Evolutionary conservation across 2,113 vertebrate species (phyloP), one percentile per base, ranked within the genome.

Genomic region (Megaceryle torquata): DNA sequence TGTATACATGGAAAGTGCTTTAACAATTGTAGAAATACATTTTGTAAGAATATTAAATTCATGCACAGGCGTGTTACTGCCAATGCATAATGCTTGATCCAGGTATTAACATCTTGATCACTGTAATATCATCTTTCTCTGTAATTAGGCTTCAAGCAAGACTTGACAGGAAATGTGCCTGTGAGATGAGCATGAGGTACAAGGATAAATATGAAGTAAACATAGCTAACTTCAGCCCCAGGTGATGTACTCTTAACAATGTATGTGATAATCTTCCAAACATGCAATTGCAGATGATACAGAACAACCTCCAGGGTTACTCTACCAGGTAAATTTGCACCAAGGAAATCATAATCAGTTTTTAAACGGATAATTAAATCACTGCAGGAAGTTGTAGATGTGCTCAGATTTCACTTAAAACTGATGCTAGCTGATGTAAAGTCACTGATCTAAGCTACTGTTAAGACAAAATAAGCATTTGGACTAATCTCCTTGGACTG

Each of bases 121-220:
- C 28, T 46, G 15, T 54, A 89, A 61, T 86, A 74, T 26, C 29
- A 37, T 74, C n/a, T 74, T 83, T 80, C 54, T 86, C 67, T 88
- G 25, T 83, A 94, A 94, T 86, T 91, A 93, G 64, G 50, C 29
- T 50, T 76, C 76, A 88, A 91, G 75, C 87, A 94, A 74, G 85
- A 93, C 46, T n/a, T 77, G 74, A 60, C 93, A 94, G 79, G 51
- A 92, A 80, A 92, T 41, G 24, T 67, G 50, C 54, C 44, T 56
- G 44, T 69, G 70, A 94, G 54, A 89, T 69, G 59, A 91, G 26
- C 48, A 43, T n/a, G 48, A 80, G 44, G n/a, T 67, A 43, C 35
- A 85, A 87, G 67, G 28, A 56, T 89, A 77, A 70, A 71, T 71
- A 85, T 41, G 31, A 82, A 67, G 17, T 12, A 88, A 78, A 39